These are phyloP conservation scores for Melanotaenia trifasciata DNA, from an alignment of 2,797 vertebrate genomes.

Conservation along the genomic window DNA sequence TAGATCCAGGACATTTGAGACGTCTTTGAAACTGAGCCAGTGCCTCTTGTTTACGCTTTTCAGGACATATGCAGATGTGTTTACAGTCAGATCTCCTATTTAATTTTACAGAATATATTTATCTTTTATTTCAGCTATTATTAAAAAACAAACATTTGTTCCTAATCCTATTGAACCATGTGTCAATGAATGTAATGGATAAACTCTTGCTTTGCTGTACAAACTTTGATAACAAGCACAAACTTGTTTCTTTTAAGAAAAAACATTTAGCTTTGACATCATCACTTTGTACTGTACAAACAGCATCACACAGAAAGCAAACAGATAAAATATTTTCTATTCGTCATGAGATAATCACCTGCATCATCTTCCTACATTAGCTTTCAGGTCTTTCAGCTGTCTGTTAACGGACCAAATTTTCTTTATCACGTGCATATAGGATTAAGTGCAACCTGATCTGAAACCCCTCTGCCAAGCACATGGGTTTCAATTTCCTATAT, in stretches of 20 bases:
- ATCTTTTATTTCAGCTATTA: slow-evolving; percentile 6
- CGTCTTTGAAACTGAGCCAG: slow-evolving; percentile 26
- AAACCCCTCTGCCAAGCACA: background rate
- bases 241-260: background rate
- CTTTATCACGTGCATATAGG: background rate
- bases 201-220: background rate
- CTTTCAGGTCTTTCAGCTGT: background rate
- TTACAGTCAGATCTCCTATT: background rate
- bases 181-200: background rate
- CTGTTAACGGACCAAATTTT: slow-evolving; percentile 20
- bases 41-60: slow-evolving; percentile 9
- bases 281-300: background rate
- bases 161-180: background rate
- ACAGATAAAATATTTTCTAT: background rate
- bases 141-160: background rate
- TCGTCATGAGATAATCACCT: background rate
- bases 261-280: background rate
- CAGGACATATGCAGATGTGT: background rate
- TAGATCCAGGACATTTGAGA: slow-evolving; percentile 45
- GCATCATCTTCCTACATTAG: slow-evolving; percentile 12
- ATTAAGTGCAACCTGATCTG: slow-evolving; percentile 14
- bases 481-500: slow-evolving; percentile 12
- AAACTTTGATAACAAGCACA: background rate
- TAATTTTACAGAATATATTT: background rate
- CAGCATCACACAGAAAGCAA: background rate